Conservation (phyloP, 2,888 invertebrate genomes). For the Nemotelus nigrinus region DNA sequence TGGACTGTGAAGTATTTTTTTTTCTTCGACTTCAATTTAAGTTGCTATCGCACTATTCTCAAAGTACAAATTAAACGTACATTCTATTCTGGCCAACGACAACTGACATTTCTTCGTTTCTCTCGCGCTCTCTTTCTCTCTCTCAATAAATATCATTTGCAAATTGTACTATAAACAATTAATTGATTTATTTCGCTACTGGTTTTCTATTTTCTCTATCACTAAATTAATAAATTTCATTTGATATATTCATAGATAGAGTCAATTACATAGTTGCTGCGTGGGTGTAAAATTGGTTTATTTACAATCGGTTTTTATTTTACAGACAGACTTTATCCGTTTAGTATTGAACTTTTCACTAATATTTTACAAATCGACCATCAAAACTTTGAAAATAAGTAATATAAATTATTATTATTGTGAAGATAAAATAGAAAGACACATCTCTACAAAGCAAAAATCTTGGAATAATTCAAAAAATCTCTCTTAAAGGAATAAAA, state of each 20-base stretch:
- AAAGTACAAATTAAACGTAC: constrained; percentile 33
- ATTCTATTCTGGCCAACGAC: background rate
- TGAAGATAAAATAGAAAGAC: too few species aligned
- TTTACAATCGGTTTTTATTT: constrained; percentile 29
- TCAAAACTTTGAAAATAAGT: constrained; percentile 11
- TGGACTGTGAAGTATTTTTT: background rate
- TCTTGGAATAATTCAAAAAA: too few species aligned
- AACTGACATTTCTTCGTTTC: too few species aligned
- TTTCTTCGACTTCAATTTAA: constrained; percentile 2
- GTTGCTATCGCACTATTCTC: constrained; percentile 25
- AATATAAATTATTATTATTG: background rate
- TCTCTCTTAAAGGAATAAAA: background rate
- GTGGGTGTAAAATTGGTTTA: constrained; percentile 26
- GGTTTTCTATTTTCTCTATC: background rate
- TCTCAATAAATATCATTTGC: constrained; percentile 20
- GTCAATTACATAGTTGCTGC: background rate
- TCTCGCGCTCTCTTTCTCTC: background rate
- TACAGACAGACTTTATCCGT: background rate
- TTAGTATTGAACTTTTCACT: constrained; percentile 12
- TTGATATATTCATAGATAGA: background rate
- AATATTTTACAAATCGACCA: constrained; percentile 20
- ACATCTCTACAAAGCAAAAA: too few species aligned
- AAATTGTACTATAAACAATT: constrained; percentile 38
- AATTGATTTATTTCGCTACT: constrained; percentile 18
- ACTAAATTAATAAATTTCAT: background rate